These are phyloP conservation scores for Pararge aegeria DNA, from an alignment of 1,140 invertebrate genomes.

Conservation along the genomic window DNA sequence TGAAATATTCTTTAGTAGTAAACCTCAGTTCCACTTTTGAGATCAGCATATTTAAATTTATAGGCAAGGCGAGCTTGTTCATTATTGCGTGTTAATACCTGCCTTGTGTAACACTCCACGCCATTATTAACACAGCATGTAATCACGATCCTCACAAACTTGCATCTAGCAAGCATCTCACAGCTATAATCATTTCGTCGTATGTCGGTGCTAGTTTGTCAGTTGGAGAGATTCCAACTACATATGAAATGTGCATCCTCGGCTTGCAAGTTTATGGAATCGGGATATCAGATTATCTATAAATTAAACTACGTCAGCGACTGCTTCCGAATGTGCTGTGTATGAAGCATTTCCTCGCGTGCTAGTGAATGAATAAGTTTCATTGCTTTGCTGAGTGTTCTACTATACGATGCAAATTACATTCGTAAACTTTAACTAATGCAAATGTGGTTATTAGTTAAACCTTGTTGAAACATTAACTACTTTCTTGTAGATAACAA, in stretches of 20 bases:
- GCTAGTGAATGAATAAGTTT: not conserved
- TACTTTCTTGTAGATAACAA: too few species aligned
- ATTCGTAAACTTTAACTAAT: not conserved
- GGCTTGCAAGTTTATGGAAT: not conserved
- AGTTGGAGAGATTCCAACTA: slow-evolving; percentile 4
- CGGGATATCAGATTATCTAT: slow-evolving; percentile 9
- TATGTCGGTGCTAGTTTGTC: slow-evolving; percentile 1
- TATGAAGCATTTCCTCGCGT: not conserved
- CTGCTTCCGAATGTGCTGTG: slow-evolving; percentile 4
- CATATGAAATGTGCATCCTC: slow-evolving; percentile 8
- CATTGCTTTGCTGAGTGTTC: not conserved
- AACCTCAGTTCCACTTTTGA: too few species aligned
- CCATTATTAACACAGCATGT: not conserved
- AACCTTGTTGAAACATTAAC: too few species aligned
- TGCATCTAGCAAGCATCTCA: not conserved
- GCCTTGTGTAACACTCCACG: too few species aligned
- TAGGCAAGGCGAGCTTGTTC: too few species aligned
- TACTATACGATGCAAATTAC: not conserved
- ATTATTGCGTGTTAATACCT: too few species aligned
- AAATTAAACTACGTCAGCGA: not conserved
- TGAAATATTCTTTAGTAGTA: too few species aligned
- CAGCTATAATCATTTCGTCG: not conserved
- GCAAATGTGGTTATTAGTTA: not conserved
- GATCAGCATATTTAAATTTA: too few species aligned
- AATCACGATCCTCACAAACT: not conserved